Evolutionary conservation across 2,797 vertebrate species (phyloP).

Genomic region (Melanotaenia boesemani): DNA sequence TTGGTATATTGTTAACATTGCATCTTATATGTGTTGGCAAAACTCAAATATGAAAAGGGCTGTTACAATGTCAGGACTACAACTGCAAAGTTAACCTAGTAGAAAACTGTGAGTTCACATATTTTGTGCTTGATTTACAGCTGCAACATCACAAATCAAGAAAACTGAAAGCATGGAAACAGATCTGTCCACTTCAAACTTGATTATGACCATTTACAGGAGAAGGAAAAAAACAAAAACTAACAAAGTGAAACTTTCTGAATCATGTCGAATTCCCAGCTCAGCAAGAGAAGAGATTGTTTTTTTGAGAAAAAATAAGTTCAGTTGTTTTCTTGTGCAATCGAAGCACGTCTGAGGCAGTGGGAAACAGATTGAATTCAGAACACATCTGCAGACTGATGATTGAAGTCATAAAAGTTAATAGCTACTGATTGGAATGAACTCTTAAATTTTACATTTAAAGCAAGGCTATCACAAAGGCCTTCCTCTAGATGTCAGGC

Average conservation of each 20-base stretch:
- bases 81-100: too few species aligned
- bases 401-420: neutral
- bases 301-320: neutral
- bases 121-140: neutral
- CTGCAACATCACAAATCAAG: neutral
- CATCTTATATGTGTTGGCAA: too few species aligned
- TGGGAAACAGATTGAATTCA: neutral
- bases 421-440: neutral
- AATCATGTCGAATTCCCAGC: too few species aligned
- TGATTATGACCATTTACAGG: too few species aligned
- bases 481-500: neutral
- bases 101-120: neutral
- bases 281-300: too few species aligned
- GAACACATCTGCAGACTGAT: neutral
- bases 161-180: neutral
- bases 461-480: neutral
- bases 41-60: too few species aligned
- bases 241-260: neutral
- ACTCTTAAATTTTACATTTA: constrained; percentile 1
- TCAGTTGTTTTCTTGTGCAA: neutral
- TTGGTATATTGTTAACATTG: too few species aligned
- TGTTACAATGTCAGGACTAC: too few species aligned
- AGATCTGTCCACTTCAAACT: neutral
- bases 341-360: neutral
- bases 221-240: too few species aligned